Evolutionary conservation across 2,113 vertebrate genomes (phyloP).

Genomic region (Enhydra lutris): DNA sequence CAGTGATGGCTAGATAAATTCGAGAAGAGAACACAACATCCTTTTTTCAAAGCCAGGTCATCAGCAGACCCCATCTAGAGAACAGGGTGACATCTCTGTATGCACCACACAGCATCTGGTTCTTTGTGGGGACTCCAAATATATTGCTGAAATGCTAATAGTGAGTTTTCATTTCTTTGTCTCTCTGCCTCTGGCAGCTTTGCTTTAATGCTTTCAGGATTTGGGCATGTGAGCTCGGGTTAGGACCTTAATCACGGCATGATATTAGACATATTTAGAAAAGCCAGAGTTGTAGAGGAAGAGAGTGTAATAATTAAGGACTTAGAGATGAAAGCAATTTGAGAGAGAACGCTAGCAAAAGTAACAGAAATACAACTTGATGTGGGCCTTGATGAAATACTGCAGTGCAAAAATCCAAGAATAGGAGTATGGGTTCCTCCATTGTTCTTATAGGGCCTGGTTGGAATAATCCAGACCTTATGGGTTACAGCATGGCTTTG

Average conservation of each 20-base stretch:
- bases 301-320: conserved; percentile 39
- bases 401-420: background rate
- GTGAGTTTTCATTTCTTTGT: conserved; percentile 3
- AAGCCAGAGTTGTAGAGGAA: conserved; percentile 46
- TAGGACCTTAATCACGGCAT: conserved; percentile 44
- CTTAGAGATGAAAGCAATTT: conserved; percentile 66
- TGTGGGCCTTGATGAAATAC: background rate
- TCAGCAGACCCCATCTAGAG: background rate
- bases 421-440: background rate
- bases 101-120: background rate
- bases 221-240: conserved; percentile 21
- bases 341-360: conserved; percentile 26
- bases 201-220: conserved; percentile 27
- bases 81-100: background rate
- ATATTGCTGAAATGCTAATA: background rate
- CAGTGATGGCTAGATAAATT: background rate
- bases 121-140: conserved; percentile 6
- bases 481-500: background rate
- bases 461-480: background rate
- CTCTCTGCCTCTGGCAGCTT: conserved; percentile 30
- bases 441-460: background rate
- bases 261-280: conserved; percentile 51
- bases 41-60: background rate
- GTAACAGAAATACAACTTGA: conserved; percentile 31
- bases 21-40: background rate